Base-by-base conservation (phyloP, 2,113 vertebrate species). In the Pomatorhinus ruficollis region DNA sequence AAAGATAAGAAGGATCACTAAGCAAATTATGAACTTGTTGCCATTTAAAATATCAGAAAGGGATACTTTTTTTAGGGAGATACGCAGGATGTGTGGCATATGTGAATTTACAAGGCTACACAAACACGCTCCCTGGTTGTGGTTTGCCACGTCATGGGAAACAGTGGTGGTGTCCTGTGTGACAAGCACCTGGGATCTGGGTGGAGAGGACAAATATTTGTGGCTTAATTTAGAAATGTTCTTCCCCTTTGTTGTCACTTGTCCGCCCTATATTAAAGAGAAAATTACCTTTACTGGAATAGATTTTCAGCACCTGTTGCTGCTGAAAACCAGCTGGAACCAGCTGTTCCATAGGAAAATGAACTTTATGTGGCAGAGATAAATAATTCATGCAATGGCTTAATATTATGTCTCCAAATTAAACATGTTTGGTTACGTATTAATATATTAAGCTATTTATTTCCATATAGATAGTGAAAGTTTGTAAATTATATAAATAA, bases 91-190 rank as follows among this genome's bases (percentile, higher is more conserved):
- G 4, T n/a, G 33, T 59, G 54, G 64, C 35, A 13, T 59, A 8
- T 64, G 40, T 49, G 44, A 75, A 49, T 61, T 60, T 39, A 7
- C 37, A 44, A 70, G 59, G 71, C 65, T 30, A 44, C 10, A 1
- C 4, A 6, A 86, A 45, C 47, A 2, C 5, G 21, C 10, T 59
- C 12, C 2, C 27, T 52, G 20, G 17, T 40, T 89, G 37, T 40
- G 83, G 72, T 89, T 84, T 6, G 77, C 93, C 95, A 94, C 61
- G 65, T 95, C 91, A 94, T 4, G 88, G 74, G 77, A 87, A 84
- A 56, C 4, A 56, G 44, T 86, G 54, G 60, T 39, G 28, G 25
- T 76, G 70, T 71, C 24, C 74, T 71, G 24, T 30, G 21, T 78
- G 80, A 63, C 3, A 7, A 40, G 20, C 27, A 77, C 17, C n/a